Base-by-base conservation (phyloP, 2,113 vertebrate species). In the Lampris megalopsis region DNA sequence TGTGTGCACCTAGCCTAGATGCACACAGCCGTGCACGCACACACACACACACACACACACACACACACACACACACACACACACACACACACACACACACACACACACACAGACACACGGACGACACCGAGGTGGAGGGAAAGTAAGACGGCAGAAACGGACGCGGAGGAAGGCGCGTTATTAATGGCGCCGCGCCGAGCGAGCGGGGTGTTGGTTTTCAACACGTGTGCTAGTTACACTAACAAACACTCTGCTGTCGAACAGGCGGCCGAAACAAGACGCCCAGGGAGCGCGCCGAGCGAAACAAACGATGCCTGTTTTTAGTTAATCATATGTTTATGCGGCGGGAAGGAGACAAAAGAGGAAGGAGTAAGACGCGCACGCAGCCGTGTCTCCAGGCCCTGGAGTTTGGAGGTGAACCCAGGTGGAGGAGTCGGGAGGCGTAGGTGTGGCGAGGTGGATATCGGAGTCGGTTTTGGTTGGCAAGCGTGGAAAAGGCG, bases 191-290 rank as follows among this genome's bases (percentile, higher is more conserved):
- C 57, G 80, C 79, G 86, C 83, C 66, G 86, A 89, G 85, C 61
- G 77, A 73, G 4, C 38, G 37, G 36, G 80, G 87, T 90, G 91
- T 92, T 94, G 93, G 93, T 93, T 93, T 90, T 86, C 73, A 73
- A 93, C 90, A 93, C 79, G 85, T 89, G 92, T 90, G 92, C 93
- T 93, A 92, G 88, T 94, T 94, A 87, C 77, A 82, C 72, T 88
- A 91, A 91, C 90, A 93, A 92, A 92, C 90, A 62, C 87, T 71
- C 86, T 76, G 71, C 48, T 91, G 91, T 91, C 80, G 60, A 80
- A 88, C 89, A 88, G 67, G 50, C 61, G 71, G 83, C 82, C 77
- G 75, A 79, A 85, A 84, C 86, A 86, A 82, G 85, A 68, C 71
- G 79, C 92, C 82, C 61, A 11, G 91, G 89, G 82, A 88, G 81